Evolutionary conservation across 1,140 invertebrate genomes (phyloP).

Genomic region (Riptortus pedestris): DNA sequence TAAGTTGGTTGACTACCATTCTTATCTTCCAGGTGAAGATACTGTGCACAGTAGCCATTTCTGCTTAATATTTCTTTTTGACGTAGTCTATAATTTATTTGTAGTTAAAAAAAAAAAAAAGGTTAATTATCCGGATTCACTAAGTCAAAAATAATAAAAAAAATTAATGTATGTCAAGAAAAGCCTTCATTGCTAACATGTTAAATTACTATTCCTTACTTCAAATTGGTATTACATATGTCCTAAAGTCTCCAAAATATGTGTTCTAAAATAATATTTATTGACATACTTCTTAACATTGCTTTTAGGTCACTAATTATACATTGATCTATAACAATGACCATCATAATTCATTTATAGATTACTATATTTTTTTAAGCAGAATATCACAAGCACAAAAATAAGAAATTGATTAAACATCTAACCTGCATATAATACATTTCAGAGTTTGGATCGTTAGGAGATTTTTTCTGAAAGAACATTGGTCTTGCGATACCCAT

Average conservation of each 20-base stretch:
- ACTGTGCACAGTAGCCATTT: no score
- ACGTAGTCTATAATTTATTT: no score
- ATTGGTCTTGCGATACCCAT: conserved; percentile 38
- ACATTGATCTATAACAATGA: background rate
- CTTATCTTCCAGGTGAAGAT: no score
- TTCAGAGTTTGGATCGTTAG: conserved; percentile 30
- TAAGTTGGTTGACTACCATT: no score
- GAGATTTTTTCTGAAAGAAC: conserved; percentile 43
- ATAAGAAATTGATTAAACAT: background rate
- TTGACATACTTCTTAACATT: background rate
- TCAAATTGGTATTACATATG: background rate
- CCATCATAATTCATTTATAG: background rate
- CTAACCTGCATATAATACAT: conserved; percentile 4
- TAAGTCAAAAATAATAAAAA: no score
- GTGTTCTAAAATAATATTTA: background rate
- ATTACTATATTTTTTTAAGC: background rate
- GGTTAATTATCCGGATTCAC: no score
- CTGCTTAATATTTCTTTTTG: no score
- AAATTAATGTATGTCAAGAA: no score
- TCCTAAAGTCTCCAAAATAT: background rate
- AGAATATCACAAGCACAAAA: background rate
- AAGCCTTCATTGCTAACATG: no score
- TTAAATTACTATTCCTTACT: no score
- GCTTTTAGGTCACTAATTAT: background rate
- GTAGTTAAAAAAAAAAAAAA: no score